Conservation (phyloP, 2,113 vertebrate species). For the Hippocampus comes region DNA sequence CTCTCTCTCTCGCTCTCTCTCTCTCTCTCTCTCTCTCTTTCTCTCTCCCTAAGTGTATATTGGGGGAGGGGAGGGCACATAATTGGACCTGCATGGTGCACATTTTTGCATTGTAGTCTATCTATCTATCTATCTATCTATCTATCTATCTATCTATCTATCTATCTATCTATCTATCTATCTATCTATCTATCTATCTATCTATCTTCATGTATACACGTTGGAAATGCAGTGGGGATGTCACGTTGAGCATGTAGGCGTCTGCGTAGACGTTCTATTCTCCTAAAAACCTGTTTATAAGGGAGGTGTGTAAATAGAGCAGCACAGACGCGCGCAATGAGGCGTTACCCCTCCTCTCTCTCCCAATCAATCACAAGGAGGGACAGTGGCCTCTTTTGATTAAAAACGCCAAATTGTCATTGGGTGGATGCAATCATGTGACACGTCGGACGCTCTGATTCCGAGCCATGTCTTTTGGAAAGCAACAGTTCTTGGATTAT, state of each 20-base stretch:
- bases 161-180: too few species aligned
- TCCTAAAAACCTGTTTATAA: too few species aligned
- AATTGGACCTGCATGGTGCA: conserved; percentile 26
- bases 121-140: not conserved
- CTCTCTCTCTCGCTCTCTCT: too few species aligned
- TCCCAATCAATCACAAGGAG: not conserved
- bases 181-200: too few species aligned
- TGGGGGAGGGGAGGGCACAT: conserved; percentile 43
- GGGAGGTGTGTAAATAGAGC: too few species aligned
- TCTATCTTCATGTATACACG: too few species aligned
- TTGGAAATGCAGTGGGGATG: too few species aligned
- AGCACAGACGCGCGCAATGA: too few species aligned
- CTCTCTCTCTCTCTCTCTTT: too few species aligned
- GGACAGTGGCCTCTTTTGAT: conserved; percentile 98
- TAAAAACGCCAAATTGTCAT: conserved; percentile 95
- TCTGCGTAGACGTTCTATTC: too few species aligned
- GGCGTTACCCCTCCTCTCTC: not conserved
- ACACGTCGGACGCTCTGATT: conserved; percentile 98
- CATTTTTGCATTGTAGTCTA: conserved; percentile 6
- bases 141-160: not conserved
- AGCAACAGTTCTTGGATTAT: conserved; percentile 95
- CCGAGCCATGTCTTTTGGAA: conserved; percentile 96
- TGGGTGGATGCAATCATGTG: conserved; percentile 99
- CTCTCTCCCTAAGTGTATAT: too few species aligned
- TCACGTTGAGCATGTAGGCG: too few species aligned